Percentiles rank a stretch among this genome's conserved stretches.
Conservation (phyloP, 2,888 invertebrate genomes). For the Bruchidius siliquastri region DNA sequence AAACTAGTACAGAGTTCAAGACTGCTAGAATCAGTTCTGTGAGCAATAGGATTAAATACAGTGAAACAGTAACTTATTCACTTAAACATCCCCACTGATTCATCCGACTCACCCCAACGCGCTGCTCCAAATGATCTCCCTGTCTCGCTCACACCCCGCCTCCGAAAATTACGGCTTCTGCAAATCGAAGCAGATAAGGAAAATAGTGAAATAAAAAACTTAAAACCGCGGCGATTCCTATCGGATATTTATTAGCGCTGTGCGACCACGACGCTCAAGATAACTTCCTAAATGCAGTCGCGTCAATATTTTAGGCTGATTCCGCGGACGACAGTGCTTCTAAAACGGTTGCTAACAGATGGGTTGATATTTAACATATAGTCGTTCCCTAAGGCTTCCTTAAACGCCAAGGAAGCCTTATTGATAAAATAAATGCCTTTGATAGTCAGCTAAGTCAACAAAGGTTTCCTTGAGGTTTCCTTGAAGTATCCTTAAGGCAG, state of each 20-base stretch:
- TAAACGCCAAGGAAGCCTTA: too few species aligned
- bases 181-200: conserved; percentile 29
- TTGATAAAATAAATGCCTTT: too few species aligned
- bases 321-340: conserved; percentile 17
- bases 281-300: conserved; percentile 41
- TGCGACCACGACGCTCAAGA: conserved; percentile 36
- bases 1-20: too few species aligned
- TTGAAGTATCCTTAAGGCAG: too few species aligned
- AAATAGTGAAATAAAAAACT: conserved; percentile 36
- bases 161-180: conserved; percentile 21
- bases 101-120: background rate
- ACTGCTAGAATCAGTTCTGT: too few species aligned
- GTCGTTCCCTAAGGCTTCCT: too few species aligned
- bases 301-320: conserved; percentile 36
- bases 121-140: background rate
- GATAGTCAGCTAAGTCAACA: too few species aligned
- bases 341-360: conserved; percentile 22
- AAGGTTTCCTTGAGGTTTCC: too few species aligned
- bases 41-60: too few species aligned
- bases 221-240: conserved; percentile 37
- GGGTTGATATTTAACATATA: background rate
- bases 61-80: background rate
- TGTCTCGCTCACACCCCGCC: background rate
- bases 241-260: conserved; percentile 46
- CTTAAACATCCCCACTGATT: background rate